Base-by-base conservation (phyloP, 2,888 invertebrate genomes). In the Horisme vitalbata region DNA sequence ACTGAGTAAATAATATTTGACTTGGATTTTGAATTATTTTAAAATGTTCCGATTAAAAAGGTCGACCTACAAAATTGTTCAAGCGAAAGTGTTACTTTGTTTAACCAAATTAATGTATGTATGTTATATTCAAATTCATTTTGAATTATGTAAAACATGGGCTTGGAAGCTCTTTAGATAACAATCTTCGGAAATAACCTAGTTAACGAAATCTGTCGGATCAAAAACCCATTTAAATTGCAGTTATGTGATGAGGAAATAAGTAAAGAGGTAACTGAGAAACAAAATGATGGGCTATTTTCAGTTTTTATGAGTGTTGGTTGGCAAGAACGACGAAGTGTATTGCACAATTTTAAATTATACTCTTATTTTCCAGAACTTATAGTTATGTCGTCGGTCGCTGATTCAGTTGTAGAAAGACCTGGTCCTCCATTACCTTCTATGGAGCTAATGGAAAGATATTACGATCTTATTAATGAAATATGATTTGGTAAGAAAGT, bases 361-460 rank as follows among this genome's bases (percentile, higher is more conserved):
- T 23, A 13, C 31, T 45, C 68, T 66, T 61, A 49, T 69, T 74
- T 85, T 84, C 64, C 87, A 86, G 86, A 85, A 59, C 50, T 79
- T 51, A 79, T 87, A 71, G 85, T 78, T 61, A 78, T 83, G 71
- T 79, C 84, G 1, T 83, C 86, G 50, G 79, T 84, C 35, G 77
- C 76, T 52, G 71, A 79, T 46, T 78, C 75, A 34, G 69, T 65
- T 48, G 55, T 71, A 53, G 70, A 74, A 45, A 66, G 67, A 26
- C 82, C 81, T 21, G 72, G 76, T 65, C 85, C 86, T 26, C 84
- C 85, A 11, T 61, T 71, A 48, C 83, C 86, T 11, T 79, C 83
- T 8, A 63, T 66, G 41, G 76, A 85, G 49, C 71, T 85, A 38
- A 55, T 70, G 52, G 71, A 78, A 64, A 70, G 78, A 48, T 86